These are phyloP conservation scores for Aleiodes sp. DNA, from an alignment of 1,140 invertebrate species.

Conservation along the genomic window DNA sequence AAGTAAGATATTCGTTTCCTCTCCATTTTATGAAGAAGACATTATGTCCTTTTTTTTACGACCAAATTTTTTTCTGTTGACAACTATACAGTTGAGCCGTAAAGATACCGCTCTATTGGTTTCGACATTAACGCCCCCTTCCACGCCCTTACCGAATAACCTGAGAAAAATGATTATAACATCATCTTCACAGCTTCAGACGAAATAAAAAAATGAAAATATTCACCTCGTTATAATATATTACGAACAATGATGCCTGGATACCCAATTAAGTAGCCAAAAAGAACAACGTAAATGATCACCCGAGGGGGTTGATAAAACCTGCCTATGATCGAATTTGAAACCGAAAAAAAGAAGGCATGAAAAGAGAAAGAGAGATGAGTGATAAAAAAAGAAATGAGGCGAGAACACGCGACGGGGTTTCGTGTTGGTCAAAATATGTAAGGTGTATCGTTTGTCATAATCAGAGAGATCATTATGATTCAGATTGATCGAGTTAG, in stretches of 20 bases:
- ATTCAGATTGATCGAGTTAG: conserved; percentile 22
- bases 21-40: too few relatives aligned
- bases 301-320: not conserved
- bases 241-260: conserved; percentile 19
- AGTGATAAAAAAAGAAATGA: conserved; percentile 2
- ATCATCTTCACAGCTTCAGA: not conserved
- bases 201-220: not conserved
- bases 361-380: not conserved
- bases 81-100: not conserved
- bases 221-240: conserved; percentile 8
- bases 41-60: not conserved
- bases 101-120: not conserved
- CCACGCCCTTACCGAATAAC: conserved; percentile 6
- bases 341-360: conserved; percentile 15
- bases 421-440: not conserved
- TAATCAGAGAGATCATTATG: conserved; percentile 29
- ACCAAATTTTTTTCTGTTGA: not conserved
- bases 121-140: not conserved
- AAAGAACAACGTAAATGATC: not conserved
- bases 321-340: not conserved
- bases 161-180: conserved; percentile 23
- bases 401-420: not conserved
- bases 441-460: conserved; percentile 27
- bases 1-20: too few relatives aligned
- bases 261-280: conserved; percentile 20